phyloP scores from a whole-genome alignment of 2,888 invertebrate species.

The Dicyrtoma fusca region DNA sequence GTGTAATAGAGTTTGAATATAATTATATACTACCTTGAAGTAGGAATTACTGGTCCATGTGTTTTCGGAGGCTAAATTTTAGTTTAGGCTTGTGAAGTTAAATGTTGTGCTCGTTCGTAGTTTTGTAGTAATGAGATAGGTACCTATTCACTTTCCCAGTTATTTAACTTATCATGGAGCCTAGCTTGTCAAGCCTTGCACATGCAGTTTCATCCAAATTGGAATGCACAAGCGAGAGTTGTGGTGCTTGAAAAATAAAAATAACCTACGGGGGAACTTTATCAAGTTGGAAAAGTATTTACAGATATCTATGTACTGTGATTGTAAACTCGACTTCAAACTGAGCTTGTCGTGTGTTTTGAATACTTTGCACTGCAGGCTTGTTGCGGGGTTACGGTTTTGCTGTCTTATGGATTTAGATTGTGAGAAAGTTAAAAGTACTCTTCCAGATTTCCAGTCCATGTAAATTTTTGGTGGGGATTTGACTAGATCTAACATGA shows the following conservation, averaged over 20 bases:
- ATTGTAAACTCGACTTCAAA: too few relatives aligned
- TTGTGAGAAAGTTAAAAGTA: too few relatives aligned
- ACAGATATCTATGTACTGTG: neutral
- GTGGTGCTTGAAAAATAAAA: conserved; percentile 28
- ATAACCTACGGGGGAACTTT: conserved; percentile 19
- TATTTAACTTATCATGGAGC: conserved; percentile 14
- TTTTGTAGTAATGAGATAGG: conserved; percentile 21
- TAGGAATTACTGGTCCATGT: neutral
- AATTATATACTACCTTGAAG: neutral
- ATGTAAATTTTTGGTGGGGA: too few relatives aligned
- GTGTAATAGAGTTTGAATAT: too few relatives aligned
- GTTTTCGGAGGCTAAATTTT: neutral
- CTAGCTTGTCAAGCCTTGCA: conserved; percentile 15
- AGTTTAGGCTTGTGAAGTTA: conserved; percentile 24
- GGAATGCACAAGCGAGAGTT: conserved; percentile 17
- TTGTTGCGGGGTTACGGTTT: neutral
- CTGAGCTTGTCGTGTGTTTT: too few relatives aligned
- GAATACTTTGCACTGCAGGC: too few relatives aligned
- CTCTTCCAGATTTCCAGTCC: too few relatives aligned
- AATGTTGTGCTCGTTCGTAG: conserved; percentile 12
- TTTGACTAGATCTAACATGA: neutral
- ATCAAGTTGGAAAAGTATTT: conserved; percentile 4
- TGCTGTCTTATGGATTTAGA: too few relatives aligned
- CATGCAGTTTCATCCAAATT: conserved; percentile 17
- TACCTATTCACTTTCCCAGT: conserved; percentile 1